Evolutionary conservation across 2,797 vertebrate species (phyloP).

Genomic region (Typhlichthys subterraneus): DNA sequence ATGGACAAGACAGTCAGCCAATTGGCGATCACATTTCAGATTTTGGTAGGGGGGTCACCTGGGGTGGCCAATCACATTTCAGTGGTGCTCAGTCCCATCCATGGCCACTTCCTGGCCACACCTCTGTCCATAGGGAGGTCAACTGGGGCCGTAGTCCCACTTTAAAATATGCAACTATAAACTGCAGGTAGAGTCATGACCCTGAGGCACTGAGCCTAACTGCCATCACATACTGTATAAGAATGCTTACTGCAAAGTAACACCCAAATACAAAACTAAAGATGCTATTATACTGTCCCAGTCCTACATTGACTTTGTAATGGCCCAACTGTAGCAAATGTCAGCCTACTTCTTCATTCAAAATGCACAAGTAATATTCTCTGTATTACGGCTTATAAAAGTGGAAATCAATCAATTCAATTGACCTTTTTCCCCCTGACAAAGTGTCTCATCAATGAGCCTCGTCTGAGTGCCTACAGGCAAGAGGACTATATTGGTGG

Average conservation of each 20-base stretch:
- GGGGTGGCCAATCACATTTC: no score
- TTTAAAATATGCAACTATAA: constrained; percentile 42
- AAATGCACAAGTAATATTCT: constrained; percentile 64
- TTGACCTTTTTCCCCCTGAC: constrained; percentile 68
- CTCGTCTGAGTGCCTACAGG: constrained; percentile 48
- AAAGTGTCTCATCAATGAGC: constrained; percentile 68
- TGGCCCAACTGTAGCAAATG: constrained; percentile 59
- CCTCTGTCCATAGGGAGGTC: constrained; percentile 11
- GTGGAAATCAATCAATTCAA: constrained; percentile 69
- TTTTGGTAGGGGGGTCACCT: no score
- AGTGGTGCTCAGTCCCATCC: no score
- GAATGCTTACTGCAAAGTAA: constrained; percentile 55
- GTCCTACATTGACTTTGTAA: constrained; percentile 58
- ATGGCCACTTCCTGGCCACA: no score
- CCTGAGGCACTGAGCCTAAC: constrained; percentile 25
- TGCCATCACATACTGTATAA: constrained; percentile 12
- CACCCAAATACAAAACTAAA: constrained; percentile 66
- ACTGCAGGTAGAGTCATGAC: constrained; percentile 51
- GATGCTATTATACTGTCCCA: constrained; percentile 54
- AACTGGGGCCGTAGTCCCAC: constrained; percentile 18
- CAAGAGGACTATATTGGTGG: constrained; percentile 46
- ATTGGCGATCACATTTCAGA: no score
- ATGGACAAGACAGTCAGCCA: no score
- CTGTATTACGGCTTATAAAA: constrained; percentile 64
- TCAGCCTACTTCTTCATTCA: constrained; percentile 66